phyloP scores from a whole-genome alignment of 1,140 invertebrate species.

The Chironomus striatipennis region DNA sequence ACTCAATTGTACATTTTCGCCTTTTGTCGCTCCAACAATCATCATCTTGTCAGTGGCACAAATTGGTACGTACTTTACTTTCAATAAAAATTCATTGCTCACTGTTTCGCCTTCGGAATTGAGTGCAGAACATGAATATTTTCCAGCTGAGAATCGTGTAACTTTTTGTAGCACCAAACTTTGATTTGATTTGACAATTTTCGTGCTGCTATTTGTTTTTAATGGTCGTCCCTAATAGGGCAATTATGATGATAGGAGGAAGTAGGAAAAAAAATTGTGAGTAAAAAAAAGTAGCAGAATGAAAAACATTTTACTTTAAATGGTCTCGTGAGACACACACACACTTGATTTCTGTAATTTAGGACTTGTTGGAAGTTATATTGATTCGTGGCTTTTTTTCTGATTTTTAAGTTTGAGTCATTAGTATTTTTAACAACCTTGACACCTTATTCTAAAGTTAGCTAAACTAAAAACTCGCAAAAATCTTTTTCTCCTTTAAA shows the following conservation, averaged over 20 bases:
- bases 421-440: too few relatives aligned
- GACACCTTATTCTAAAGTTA: too few relatives aligned
- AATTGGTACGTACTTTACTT: conserved; percentile 60
- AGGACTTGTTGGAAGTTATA: too few relatives aligned
- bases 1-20: conserved; percentile 70
- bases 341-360: too few relatives aligned
- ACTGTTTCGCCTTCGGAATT: conserved; percentile 64
- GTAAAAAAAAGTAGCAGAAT: too few relatives aligned
- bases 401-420: too few relatives aligned
- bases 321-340: too few relatives aligned
- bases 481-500: too few relatives aligned
- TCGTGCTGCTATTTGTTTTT: conserved; percentile 46
- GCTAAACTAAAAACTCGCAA: too few relatives aligned
- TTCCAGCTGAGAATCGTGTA: conserved; percentile 58
- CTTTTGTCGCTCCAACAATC: conserved; percentile 67
- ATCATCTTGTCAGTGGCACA: conserved; percentile 17
- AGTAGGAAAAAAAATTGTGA: not conserved
- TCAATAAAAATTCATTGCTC: conserved; percentile 58
- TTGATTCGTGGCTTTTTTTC: too few relatives aligned
- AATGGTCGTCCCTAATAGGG: conserved; percentile 14
- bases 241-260: not conserved
- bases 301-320: too few relatives aligned
- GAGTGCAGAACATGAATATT: conserved; percentile 63
- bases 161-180: conserved; percentile 71
- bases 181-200: conserved; percentile 65